Conservation (phyloP, 2,113 vertebrate species). For the Python bivittatus region DNA sequence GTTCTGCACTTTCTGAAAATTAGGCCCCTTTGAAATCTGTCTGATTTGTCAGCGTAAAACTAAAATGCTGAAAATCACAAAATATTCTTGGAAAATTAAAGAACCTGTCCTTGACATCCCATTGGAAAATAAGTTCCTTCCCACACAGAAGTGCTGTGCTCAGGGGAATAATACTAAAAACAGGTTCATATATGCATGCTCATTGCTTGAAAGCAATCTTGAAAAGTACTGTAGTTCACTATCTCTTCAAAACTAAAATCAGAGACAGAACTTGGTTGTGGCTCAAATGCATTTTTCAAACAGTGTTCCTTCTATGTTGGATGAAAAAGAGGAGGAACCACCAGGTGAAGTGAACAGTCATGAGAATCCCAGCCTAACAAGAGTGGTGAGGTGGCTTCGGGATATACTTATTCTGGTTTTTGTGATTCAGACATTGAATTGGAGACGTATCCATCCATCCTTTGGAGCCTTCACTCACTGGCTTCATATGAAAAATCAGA, state of each 20-base stretch:
- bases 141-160: background rate
- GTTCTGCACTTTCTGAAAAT: slow-evolving; percentile 13
- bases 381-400: background rate
- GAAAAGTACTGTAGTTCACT: background rate
- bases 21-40: slow-evolving; percentile 16
- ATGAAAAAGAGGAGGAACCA: background rate
- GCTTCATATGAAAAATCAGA: background rate
- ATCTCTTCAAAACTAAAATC: background rate
- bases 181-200: background rate
- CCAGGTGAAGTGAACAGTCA: background rate
- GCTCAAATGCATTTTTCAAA: background rate
- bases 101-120: background rate
- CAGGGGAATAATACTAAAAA: background rate
- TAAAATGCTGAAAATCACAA: slow-evolving; percentile 16
- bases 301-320: background rate
- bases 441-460: background rate
- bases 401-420: background rate
- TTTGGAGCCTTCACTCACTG: background rate
- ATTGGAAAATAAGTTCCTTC: background rate
- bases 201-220: background rate
- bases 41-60: slow-evolving; percentile 11
- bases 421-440: background rate
- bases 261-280: background rate
- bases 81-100: slow-evolving; percentile 4
- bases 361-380: background rate